Evolutionary conservation across 2,797 vertebrate species (phyloP).

Genomic region (Acanthurus lineatus): DNA sequence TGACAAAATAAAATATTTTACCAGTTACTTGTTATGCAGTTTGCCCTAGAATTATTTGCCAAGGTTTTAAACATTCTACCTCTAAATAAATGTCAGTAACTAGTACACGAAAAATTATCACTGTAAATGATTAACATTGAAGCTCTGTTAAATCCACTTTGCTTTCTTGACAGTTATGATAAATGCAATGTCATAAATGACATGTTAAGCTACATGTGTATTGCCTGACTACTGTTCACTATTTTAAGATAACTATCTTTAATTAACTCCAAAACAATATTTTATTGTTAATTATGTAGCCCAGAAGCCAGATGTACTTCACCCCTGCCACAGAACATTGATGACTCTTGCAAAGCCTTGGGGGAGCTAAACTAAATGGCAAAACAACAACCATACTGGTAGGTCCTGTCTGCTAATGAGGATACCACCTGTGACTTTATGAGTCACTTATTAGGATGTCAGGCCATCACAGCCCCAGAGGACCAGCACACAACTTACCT

Average conservation of each 20-base stretch:
- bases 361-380: constrained; percentile 27
- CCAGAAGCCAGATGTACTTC: background rate
- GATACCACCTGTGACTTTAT: constrained; percentile 64
- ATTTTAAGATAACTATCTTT: no score
- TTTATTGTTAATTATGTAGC: constrained; percentile 7
- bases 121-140: no score
- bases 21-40: background rate
- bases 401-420: constrained; percentile 66
- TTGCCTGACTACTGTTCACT: no score
- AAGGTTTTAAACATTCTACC: background rate
- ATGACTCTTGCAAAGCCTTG: constrained; percentile 13
- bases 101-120: no score
- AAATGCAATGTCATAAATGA: no score
- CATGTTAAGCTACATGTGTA: no score
- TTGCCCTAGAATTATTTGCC: background rate
- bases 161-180: no score
- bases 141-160: no score
- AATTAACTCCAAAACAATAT: no score
- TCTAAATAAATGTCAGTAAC: background rate
- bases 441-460: constrained; percentile 61
- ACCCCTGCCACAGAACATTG: constrained; percentile 6
- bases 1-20: background rate
- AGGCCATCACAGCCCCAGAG: constrained; percentile 25
- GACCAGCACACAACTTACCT: constrained; percentile 9
- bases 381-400: constrained; percentile 36